phyloP scores from a whole-genome alignment of 2,797 vertebrate genomes.

The Melanotaenia pygmaea region DNA sequence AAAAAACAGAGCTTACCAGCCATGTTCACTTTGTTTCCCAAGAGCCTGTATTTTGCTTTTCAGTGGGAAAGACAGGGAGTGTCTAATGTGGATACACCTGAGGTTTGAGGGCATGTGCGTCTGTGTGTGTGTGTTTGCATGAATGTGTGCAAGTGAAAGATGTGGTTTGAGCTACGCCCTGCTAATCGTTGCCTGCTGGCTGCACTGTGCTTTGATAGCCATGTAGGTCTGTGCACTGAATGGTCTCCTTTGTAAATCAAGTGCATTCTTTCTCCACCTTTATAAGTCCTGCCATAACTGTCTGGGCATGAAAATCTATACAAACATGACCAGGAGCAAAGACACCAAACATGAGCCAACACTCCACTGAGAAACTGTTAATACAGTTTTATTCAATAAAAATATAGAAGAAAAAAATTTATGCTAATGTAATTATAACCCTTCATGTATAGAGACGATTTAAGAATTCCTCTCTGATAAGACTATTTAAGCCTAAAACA shows the following conservation, averaged over 20 bases:
- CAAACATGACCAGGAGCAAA: slow-evolving; percentile 59
- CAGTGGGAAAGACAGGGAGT: slow-evolving; percentile 66
- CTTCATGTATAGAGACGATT: not conserved
- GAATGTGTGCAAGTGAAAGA: slow-evolving; percentile 64
- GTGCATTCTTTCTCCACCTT: slow-evolving; percentile 73
- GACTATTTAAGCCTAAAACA: slow-evolving; percentile 21
- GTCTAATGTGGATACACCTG: slow-evolving; percentile 78
- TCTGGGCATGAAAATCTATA: slow-evolving; percentile 73
- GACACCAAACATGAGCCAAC: slow-evolving; percentile 51
- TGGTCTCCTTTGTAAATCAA: slow-evolving; percentile 79
- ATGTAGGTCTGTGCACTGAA: slow-evolving; percentile 70
- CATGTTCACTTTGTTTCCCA: slow-evolving; percentile 36
- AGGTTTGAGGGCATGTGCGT: slow-evolving; percentile 62
- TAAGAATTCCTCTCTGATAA: slow-evolving; percentile 19
- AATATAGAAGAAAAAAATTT: not conserved
- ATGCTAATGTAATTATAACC: slow-evolving; percentile 7
- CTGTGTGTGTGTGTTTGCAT: slow-evolving; percentile 40
- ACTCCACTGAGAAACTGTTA: slow-evolving; percentile 12
- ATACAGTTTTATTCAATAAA: not conserved
- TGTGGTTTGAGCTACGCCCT: slow-evolving; percentile 81
- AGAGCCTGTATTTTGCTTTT: slow-evolving; percentile 67
- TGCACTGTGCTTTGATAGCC: slow-evolving; percentile 75
- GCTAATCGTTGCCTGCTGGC: slow-evolving; percentile 82
- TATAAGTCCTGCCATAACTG: slow-evolving; percentile 64
- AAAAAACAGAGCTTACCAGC: slow-evolving; percentile 37